Evolutionary conservation across 2,888 invertebrate species (phyloP), one percentile per base, ranked within the genome.

Genomic region (Celastrina argiolus): DNA sequence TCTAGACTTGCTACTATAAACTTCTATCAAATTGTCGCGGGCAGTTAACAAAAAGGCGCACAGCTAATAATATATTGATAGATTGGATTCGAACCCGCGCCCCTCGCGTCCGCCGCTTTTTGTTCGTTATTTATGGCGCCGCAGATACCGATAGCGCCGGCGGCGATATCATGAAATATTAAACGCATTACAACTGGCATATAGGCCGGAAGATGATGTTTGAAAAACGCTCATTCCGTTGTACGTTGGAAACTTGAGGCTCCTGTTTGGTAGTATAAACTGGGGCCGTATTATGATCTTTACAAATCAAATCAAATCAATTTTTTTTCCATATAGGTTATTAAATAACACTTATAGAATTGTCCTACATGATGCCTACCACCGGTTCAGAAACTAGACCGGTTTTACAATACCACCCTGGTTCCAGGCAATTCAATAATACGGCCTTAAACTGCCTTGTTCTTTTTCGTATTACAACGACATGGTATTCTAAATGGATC

Each of bases 151-250:
- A 84, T 85, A 84, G 80, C 42, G 81, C 85, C 77, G 72, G 77
- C 81, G 84, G 87, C 87, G 83, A 83, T 88, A 86, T 85, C 89
- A 87, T 91, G 90, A 90, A 91, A 91, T 90, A 91, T 90, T 90
- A 91, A 91, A 90, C 85, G 85, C 89, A 88, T 90, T 90, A 89
- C 88, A 88, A 90, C 85, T 88, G 87, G 87, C 87, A 87, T 88
- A 87, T 87, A 87, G 87, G 81, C 84, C 80, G 83, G 80, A 85
- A 84, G 83, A 88, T 87, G 88, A 88, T 87, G 87, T 85, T 82
- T 85, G 84, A 88, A 88, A 88, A 88, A 85, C 78, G 78, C 79
- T 81, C 77, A 58, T 84, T 84, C 83, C 85, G 85, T 75, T 73
- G 67, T 61, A 66, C 68, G 76, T 70, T 39, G 73, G 77, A 70